phyloP scores from a whole-genome alignment of 2,797 vertebrate genomes.

The Cirrhinus mrigala region DNA sequence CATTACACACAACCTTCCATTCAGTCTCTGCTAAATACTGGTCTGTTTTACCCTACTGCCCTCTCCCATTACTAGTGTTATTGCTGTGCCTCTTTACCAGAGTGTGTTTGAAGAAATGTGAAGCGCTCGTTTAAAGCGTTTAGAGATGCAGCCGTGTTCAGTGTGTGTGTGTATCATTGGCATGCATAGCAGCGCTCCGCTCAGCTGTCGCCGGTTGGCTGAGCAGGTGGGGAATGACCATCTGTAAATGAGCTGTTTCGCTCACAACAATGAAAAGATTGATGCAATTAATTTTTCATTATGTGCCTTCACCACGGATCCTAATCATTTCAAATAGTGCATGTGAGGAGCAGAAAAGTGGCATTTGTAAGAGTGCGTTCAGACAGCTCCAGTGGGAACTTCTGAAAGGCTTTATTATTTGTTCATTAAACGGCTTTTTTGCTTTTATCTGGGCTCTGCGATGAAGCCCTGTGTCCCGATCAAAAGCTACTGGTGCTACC shows the following conservation, averaged over 20 bases:
- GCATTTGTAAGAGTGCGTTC: conserved; percentile 27
- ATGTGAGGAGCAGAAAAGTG: conserved; percentile 46
- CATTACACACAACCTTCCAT: not conserved
- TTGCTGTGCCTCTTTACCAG: not conserved
- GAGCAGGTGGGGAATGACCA: conserved; percentile 85
- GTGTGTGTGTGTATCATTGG: conserved; percentile 52
- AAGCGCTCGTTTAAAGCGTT: conserved; percentile 42
- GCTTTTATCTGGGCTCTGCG: conserved; percentile 7
- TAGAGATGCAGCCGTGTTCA: not conserved
- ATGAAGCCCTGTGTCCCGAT: conserved; percentile 4
- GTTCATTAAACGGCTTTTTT: conserved; percentile 8
- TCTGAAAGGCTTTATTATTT: conserved; percentile 42
- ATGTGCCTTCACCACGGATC: conserved; percentile 74
- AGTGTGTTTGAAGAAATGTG: conserved; percentile 16
- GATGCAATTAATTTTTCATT: conserved; percentile 89
- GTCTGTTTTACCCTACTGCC: not conserved
- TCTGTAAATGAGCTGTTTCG: conserved; percentile 85
- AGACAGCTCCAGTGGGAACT: conserved; percentile 28
- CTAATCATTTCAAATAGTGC: conserved; percentile 73
- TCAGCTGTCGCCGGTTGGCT: conserved; percentile 60
- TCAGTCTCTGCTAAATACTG: not conserved
- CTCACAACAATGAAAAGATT: conserved; percentile 82
- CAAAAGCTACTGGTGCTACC: conserved; percentile 23
- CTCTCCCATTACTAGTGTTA: conserved; percentile 33
- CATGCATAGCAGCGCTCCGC: conserved; percentile 37